These are phyloP conservation scores for Thryonomys swinderianus DNA, from an alignment of 2,113 vertebrate genomes.

Conservation along the genomic window DNA sequence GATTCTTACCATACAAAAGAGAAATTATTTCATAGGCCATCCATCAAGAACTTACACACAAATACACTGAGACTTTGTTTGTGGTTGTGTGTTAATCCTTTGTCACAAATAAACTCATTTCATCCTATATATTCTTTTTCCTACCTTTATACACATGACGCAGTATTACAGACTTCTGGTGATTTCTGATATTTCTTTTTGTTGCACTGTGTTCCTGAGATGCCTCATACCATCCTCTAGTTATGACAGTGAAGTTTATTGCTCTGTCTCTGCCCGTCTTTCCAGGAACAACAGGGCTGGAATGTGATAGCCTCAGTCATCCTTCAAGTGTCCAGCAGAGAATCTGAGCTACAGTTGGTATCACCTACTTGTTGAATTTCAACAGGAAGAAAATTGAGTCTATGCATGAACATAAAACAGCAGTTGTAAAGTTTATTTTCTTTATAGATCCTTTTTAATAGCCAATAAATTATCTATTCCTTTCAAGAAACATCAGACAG, in stretches of 20 bases:
- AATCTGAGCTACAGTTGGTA: not conserved
- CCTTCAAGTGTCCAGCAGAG: rapidly evolving
- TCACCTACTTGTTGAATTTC: not conserved
- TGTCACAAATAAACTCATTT: not conserved
- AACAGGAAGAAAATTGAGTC: not conserved
- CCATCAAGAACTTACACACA: not conserved
- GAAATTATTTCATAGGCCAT: not conserved
- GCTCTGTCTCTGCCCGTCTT: not conserved
- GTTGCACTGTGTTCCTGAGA: not conserved
- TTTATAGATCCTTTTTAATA: not conserved
- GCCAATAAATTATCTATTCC: not conserved
- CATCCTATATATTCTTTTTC: not conserved
- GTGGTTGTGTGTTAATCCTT: not conserved
- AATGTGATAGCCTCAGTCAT: not conserved
- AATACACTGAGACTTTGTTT: not conserved
- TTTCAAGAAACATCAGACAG: not conserved
- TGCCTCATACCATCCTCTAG: not conserved
- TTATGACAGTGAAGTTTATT: not conserved
- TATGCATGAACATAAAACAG: not conserved
- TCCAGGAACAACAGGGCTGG: not conserved
- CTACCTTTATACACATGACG: not conserved
- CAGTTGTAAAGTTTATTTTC: not conserved
- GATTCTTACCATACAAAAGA: not conserved
- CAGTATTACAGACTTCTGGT: not conserved
- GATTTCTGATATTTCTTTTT: not conserved